These are phyloP conservation scores for Etheostoma cragini DNA, from an alignment of 2,113 vertebrate genomes.

Conservation along the genomic window DNA sequence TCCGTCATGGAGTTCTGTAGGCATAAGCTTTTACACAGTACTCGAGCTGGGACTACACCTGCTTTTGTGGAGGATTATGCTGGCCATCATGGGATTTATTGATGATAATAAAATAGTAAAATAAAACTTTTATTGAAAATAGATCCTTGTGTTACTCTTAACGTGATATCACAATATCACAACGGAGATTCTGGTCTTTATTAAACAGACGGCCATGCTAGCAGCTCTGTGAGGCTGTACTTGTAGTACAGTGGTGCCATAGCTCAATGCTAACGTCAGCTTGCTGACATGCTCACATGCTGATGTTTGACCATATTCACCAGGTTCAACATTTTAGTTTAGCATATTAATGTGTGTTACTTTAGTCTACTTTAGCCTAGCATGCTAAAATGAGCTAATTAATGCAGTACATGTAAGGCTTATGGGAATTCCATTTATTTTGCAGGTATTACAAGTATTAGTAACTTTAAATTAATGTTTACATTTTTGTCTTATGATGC, in stretches of 20 bases:
- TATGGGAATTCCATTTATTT: neutral
- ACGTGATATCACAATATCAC: neutral
- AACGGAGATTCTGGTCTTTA: neutral
- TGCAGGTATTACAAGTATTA: neutral
- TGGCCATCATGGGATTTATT: conserved; percentile 12
- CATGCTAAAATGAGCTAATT: neutral
- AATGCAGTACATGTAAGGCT: neutral
- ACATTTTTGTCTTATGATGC: neutral
- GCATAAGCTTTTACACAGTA: neutral
- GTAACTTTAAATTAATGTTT: fast-evolving
- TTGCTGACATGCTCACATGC: neutral
- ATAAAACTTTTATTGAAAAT: neutral
- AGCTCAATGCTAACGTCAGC: neutral
- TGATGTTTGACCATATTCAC: neutral
- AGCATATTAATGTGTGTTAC: no score
- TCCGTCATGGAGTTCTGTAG: conserved; percentile 2
- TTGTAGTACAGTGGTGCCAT: neutral
- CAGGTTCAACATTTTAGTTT: neutral
- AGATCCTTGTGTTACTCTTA: neutral
- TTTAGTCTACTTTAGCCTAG: neutral
- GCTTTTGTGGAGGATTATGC: neutral
- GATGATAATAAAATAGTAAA: conserved; percentile 11
- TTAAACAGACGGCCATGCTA: neutral
- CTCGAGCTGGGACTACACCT: conserved; percentile 2
- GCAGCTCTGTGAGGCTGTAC: neutral